Percentiles rank a stretch among this genome's conserved stretches.
Evolutionary conservation across 2,888 invertebrate species (phyloP).

Genomic region (Pollenia amentaria): DNA sequence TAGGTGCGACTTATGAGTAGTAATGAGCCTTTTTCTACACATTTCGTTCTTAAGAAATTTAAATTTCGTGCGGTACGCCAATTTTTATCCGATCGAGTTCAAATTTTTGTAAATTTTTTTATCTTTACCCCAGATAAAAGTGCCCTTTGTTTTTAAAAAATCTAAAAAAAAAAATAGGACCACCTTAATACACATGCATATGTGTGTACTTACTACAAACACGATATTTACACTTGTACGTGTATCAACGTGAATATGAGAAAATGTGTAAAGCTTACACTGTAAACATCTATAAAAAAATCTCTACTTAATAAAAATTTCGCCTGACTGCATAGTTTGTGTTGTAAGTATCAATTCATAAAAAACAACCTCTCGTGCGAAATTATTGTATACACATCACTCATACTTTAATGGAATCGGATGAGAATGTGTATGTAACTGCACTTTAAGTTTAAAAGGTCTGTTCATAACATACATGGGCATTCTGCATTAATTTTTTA

Average conservation of each 20-base stretch:
- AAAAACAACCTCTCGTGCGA: neutral
- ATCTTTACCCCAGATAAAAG: too few relatives aligned
- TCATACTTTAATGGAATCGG: neutral
- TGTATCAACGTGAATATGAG: neutral
- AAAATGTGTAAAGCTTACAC: conserved; percentile 16
- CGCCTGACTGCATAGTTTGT: conserved; percentile 54
- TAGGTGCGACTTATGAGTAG: too few relatives aligned
- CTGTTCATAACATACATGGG: too few relatives aligned
- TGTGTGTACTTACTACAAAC: neutral
- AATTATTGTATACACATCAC: neutral
- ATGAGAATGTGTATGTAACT: neutral
- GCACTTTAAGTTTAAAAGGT: neutral
- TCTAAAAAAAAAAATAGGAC: too few relatives aligned
- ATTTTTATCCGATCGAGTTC: too few relatives aligned
- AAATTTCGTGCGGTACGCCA: too few relatives aligned
- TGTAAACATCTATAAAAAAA: neutral
- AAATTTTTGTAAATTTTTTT: too few relatives aligned
- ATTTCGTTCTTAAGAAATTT: too few relatives aligned
- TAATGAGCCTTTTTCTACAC: too few relatives aligned
- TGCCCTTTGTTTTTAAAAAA: too few relatives aligned
- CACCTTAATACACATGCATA: too few relatives aligned
- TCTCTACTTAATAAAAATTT: conserved; percentile 52
- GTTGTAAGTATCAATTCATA: conserved; percentile 15
- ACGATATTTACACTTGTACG: conserved; percentile 8
- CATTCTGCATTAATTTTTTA: too few relatives aligned